Conservation (phyloP, 35 echinoderm and acorn worm genomes). For the Anneissia japonica region DNA sequence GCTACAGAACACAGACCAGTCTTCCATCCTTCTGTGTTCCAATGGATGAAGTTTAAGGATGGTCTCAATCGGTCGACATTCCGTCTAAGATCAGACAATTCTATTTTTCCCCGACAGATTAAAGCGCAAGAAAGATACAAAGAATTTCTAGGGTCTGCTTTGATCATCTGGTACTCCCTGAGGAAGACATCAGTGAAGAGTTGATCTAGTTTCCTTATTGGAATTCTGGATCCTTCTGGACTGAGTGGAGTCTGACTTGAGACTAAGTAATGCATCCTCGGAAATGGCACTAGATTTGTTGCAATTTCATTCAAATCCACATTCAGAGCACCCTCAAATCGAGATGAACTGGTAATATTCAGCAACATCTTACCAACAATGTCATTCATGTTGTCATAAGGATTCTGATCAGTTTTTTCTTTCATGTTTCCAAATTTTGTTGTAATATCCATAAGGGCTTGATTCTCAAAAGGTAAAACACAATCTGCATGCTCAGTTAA, state of each 20-base stretch:
- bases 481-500: constrained; percentile 89
- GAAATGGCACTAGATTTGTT: constrained; percentile 92
- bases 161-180: constrained; percentile 79
- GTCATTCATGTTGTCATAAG: constrained; percentile 95
- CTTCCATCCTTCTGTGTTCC: constrained; percentile 99
- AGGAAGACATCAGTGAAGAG: constrained; percentile 94
- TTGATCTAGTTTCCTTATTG: constrained; percentile 92
- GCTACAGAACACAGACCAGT: constrained; percentile 91
- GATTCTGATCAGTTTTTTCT: constrained; percentile 54
- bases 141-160: constrained; percentile 84
- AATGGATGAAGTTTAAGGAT: constrained; percentile 88
- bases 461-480: constrained; percentile 89
- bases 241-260: constrained; percentile 82
- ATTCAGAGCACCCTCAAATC: constrained; percentile 93
- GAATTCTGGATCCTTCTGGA: constrained; percentile 48
- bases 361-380: constrained; percentile 91
- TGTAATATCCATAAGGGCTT: constrained; percentile 24
- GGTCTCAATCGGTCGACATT: constrained; percentile 92
- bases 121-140: constrained; percentile 88
- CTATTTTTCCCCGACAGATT: constrained; percentile 72
- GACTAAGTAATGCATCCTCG: constrained; percentile 79
- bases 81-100: constrained; percentile 82
- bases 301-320: constrained; percentile 96
- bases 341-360: constrained; percentile 94
- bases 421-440: not conserved